Evolutionary conservation across 2,113 vertebrate species (phyloP).

Genomic region (Tonatia bakeri): DNA sequence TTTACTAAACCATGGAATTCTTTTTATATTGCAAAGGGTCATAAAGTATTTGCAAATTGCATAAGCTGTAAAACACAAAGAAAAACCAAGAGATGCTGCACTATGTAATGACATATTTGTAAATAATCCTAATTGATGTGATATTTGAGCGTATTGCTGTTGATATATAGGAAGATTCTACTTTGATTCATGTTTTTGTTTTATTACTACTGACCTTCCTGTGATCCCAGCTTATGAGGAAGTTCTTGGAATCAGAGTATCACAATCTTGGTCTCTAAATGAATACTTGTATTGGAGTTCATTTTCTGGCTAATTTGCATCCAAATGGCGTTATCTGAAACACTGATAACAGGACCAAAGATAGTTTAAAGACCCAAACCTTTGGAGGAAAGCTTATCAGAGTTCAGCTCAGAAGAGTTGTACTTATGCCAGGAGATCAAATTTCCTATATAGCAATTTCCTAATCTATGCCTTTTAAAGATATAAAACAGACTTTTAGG

Average conservation of each 20-base stretch:
- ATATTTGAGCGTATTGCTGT: conserved; percentile 59
- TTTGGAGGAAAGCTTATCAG: conserved; percentile 65
- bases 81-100: neutral
- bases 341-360: conserved; percentile 66
- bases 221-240: conserved; percentile 73
- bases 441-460: conserved; percentile 35
- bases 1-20: neutral
- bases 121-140: conserved; percentile 59
- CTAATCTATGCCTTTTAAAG: conserved; percentile 50
- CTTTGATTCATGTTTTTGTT: conserved; percentile 77
- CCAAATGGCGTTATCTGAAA: conserved; percentile 70
- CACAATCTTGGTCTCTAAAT: conserved; percentile 73
- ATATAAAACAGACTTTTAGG: conserved; percentile 47
- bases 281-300: conserved; percentile 70
- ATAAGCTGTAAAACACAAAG: neutral
- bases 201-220: conserved; percentile 78
- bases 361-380: conserved; percentile 64
- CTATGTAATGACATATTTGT: conserved; percentile 64
- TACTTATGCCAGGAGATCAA: conserved; percentile 37
- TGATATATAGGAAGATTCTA: conserved; percentile 74
- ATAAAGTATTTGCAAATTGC: neutral
- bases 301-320: conserved; percentile 81
- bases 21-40: neutral
- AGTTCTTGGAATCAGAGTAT: conserved; percentile 62
- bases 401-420: conserved; percentile 53